Evolutionary conservation across 2,113 vertebrate genomes (phyloP).

Genomic region (Climacteris rufus): DNA sequence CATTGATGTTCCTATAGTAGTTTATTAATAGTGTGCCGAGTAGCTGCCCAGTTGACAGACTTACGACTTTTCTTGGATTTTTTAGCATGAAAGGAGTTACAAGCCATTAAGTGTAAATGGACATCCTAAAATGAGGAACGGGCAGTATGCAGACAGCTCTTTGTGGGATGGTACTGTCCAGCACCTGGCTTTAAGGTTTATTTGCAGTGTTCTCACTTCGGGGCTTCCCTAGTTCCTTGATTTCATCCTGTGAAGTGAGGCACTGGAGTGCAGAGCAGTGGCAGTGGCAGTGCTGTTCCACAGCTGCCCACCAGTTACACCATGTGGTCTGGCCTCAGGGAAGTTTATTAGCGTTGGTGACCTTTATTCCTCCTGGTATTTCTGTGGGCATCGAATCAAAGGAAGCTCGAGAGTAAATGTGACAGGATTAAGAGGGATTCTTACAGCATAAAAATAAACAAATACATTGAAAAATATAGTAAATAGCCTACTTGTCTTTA

Average conservation of each 20-base stretch:
- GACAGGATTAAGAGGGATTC: constrained; percentile 41
- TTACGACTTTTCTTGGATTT: background rate
- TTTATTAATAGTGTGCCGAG: constrained; percentile 31
- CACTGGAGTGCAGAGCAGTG: background rate
- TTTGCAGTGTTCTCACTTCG: background rate
- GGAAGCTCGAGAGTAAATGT: constrained; percentile 30
- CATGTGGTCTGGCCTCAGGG: constrained; percentile 23
- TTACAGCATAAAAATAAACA: constrained; percentile 46
- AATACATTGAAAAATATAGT: constrained; percentile 53
- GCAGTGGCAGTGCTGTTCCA: background rate
- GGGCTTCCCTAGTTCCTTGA: background rate
- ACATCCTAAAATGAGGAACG: background rate
- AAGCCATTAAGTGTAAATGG: background rate
- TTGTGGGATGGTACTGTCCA: background rate
- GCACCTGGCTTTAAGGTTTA: background rate
- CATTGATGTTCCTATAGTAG: constrained; percentile 39
- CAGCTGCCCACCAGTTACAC: background rate
- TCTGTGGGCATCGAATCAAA: constrained; percentile 43
- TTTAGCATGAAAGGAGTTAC: background rate
- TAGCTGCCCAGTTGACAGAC: constrained; percentile 13
- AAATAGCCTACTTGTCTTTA: constrained; percentile 25
- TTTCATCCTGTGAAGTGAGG: background rate
- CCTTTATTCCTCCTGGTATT: constrained; percentile 59
- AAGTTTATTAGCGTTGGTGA: constrained; percentile 21
- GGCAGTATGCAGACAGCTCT: background rate